phyloP scores from a whole-genome alignment of 2,797 vertebrate species.

The Simalia tracyae region DNA sequence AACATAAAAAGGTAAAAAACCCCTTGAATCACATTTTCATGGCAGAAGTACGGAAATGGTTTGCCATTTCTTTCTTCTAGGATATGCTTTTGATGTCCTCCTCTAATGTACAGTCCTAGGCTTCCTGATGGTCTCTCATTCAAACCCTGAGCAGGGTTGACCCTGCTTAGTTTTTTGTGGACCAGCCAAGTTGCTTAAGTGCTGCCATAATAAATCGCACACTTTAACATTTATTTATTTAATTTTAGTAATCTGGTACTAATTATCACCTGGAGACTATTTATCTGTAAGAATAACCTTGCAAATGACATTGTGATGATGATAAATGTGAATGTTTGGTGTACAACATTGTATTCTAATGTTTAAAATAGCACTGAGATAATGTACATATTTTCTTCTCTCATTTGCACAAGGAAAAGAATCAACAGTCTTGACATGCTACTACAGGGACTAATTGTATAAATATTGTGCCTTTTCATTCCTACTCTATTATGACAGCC shows the following conservation, averaged over 20 bases:
- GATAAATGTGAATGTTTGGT: background rate
- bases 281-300: background rate
- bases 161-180: background rate
- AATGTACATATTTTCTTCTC: background rate
- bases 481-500: background rate
- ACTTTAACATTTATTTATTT: slow-evolving; percentile 12
- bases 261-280: background rate
- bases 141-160: background rate
- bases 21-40: background rate
- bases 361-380: background rate
- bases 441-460: background rate
- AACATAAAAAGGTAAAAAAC: rapidly evolving
- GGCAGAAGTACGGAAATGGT: background rate
- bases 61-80: background rate
- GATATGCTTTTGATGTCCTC: background rate
- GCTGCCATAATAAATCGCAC: background rate
- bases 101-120: background rate
- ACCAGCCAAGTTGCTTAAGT: background rate
- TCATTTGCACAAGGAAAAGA: background rate
- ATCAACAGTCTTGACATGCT: background rate
- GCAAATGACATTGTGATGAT: background rate
- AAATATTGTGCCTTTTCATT: background rate
- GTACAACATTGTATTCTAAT: background rate
- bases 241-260: background rate
- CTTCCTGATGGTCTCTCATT: background rate